Conservation (phyloP, 2,888 invertebrate genomes). For the Nomada fabriciana region DNA sequence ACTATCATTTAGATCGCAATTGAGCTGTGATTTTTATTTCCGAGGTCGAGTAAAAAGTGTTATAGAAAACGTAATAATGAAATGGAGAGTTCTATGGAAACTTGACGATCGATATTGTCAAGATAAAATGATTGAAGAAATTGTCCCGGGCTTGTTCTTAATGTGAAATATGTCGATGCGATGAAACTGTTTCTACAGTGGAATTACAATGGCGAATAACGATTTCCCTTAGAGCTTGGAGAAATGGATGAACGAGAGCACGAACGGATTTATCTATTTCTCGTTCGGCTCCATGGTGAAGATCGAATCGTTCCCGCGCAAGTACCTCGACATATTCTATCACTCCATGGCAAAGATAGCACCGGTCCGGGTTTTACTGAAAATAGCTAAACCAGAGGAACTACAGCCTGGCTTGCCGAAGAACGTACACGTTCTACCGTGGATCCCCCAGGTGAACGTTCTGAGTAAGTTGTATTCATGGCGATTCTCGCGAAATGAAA, state of each 20-base stretch:
- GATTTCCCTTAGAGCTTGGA: conserved; percentile 73
- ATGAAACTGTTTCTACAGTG: too few relatives aligned
- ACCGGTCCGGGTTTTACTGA: conserved; percentile 78
- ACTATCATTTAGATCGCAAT: too few relatives aligned
- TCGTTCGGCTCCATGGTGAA: conserved; percentile 80
- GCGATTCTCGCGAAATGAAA: background rate
- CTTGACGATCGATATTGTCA: too few relatives aligned
- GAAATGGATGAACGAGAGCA: conserved; percentile 80
- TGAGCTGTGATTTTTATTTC: too few relatives aligned
- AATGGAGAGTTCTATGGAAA: too few relatives aligned
- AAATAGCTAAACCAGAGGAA: conserved; percentile 70
- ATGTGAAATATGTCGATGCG: too few relatives aligned
- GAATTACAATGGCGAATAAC: background rate
- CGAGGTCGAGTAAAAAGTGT: too few relatives aligned
- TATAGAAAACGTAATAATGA: too few relatives aligned
- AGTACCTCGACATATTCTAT: conserved; percentile 72
- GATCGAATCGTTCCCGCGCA: conserved; percentile 76
- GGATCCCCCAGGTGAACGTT: conserved; percentile 78
- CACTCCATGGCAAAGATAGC: conserved; percentile 74
- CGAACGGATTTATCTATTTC: conserved; percentile 80
- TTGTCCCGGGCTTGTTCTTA: too few relatives aligned
- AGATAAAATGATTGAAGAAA: too few relatives aligned
- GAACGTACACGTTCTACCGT: conserved; percentile 73
- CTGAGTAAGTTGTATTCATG: conserved; percentile 70
- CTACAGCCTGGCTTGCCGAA: conserved; percentile 74